Evolutionary conservation across 1,140 invertebrate genomes (phyloP).

Genomic region (Arion vulgaris): DNA sequence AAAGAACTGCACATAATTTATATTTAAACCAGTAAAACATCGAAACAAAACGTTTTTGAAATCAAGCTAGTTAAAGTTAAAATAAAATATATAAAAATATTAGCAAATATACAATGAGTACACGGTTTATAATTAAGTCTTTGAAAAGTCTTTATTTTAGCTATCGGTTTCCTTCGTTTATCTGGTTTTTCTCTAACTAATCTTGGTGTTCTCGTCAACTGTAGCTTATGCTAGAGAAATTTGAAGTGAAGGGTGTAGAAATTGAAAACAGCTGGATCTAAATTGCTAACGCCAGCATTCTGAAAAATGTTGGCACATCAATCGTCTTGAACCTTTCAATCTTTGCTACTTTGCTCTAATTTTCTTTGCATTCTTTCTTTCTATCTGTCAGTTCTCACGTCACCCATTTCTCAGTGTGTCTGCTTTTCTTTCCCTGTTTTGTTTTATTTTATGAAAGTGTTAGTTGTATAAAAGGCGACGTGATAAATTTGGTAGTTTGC

Average conservation of each 20-base stretch:
- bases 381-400: background rate
- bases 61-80: too few relatives aligned
- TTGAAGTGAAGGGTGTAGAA: slow-evolving; percentile 6
- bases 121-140: too few relatives aligned
- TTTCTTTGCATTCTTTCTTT: slow-evolving; percentile 17
- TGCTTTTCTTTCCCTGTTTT: background rate
- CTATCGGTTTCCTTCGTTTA: background rate
- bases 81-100: too few relatives aligned
- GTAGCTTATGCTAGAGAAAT: background rate
- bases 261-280: slow-evolving; percentile 9
- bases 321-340: background rate
- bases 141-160: too few relatives aligned
- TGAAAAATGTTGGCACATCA: background rate
- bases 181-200: background rate
- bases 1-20: too few relatives aligned
- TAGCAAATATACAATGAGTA: too few relatives aligned
- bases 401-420: background rate
- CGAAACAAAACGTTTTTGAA: too few relatives aligned
- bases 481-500: background rate
- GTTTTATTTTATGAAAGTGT: background rate
- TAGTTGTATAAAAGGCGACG: background rate
- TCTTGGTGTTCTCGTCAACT: background rate
- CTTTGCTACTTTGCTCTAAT: background rate
- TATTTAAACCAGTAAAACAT: too few relatives aligned
- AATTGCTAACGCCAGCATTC: background rate